phyloP scores from a whole-genome alignment of 2,888 invertebrate genomes.

The Mylabris sibirica region DNA sequence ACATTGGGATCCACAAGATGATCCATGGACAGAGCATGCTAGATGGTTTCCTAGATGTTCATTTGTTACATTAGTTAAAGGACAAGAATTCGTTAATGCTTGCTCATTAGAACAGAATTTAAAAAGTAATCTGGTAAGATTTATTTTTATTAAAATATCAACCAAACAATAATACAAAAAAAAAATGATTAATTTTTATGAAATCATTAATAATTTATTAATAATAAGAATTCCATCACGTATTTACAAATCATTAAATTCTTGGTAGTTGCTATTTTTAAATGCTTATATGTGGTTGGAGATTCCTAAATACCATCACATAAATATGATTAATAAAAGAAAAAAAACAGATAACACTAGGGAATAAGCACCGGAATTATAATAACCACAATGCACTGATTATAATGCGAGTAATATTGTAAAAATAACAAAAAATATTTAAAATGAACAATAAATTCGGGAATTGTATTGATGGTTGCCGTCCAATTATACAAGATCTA shows the following conservation, averaged over 20 bases:
- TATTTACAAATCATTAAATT: neutral
- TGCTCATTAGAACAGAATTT: conserved; percentile 58
- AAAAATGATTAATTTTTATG: neutral
- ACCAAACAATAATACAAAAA: neutral
- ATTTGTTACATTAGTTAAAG: conserved; percentile 82
- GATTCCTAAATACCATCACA: conserved; percentile 3
- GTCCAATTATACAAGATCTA: neutral
- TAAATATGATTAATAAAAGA: neutral
- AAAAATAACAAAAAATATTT: neutral
- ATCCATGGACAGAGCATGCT: conserved; percentile 94
- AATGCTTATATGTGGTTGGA: neutral
- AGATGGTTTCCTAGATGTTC: conserved; percentile 92
- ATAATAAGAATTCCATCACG: conserved; percentile 1
- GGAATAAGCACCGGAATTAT: neutral
- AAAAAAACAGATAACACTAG: neutral
- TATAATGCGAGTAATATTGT: neutral
- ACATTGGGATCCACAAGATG: conserved; percentile 89
- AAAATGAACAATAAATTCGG: neutral
- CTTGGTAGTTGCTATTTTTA: conserved; percentile 4
- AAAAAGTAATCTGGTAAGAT: conserved; percentile 41
- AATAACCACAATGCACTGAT: neutral
- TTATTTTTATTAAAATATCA: conserved; percentile 9
- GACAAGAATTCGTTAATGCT: conserved; percentile 76
- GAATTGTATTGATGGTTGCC: conserved; percentile 7
- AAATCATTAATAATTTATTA: neutral